These are phyloP conservation scores for Tuberolachnus salignus DNA, from an alignment of 2,888 invertebrate species.

Conservation along the genomic window DNA sequence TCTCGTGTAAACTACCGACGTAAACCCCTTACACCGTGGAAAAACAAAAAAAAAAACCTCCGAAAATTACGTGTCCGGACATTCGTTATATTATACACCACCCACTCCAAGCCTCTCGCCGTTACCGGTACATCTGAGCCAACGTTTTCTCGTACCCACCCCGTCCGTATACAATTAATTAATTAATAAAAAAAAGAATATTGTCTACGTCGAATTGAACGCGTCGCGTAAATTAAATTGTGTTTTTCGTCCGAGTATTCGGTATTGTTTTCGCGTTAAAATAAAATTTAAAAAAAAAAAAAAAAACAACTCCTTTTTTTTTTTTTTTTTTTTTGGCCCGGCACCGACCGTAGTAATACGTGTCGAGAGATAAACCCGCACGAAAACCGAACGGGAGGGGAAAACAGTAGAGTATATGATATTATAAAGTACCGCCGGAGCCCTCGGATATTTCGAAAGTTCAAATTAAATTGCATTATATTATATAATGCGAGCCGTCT, in stretches of 20 bases:
- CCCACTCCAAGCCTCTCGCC: neutral
- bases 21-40: no score
- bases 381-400: neutral
- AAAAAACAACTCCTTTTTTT: no score
- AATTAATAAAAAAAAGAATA: no score
- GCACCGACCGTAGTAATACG: neutral
- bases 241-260: no score
- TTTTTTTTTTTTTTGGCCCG: no score
- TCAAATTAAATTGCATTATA: constrained; percentile 30
- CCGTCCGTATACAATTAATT: neutral
- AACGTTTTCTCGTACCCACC: neutral
- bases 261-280: no score
- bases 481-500: constrained; percentile 26
- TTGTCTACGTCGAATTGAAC: constrained; percentile 40
- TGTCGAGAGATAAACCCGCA: constrained; percentile 13
- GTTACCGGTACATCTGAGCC: neutral
- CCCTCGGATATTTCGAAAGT: constrained; percentile 27
- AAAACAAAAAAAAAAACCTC: no score
- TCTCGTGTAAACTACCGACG: neutral
- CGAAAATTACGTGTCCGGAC: constrained; percentile 36
- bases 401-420: neutral
- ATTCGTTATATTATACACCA: neutral
- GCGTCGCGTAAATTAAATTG: constrained; percentile 50
- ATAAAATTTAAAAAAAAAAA: no score
- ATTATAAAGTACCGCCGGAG: neutral